These are phyloP conservation scores for Eira barbara DNA, from an alignment of 2,113 vertebrate genomes.

Conservation along the genomic window DNA sequence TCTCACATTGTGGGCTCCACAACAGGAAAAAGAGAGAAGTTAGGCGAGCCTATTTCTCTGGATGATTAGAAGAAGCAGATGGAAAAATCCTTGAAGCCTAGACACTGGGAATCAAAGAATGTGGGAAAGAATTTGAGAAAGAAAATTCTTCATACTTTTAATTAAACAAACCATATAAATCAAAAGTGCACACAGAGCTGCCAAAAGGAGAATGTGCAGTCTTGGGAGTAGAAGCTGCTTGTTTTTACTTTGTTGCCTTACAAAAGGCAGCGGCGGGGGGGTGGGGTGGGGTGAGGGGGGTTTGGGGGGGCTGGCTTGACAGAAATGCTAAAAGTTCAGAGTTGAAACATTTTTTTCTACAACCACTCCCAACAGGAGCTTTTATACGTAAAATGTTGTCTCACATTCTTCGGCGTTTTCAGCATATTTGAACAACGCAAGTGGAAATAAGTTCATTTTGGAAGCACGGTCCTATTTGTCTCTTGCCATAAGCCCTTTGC, in stretches of 20 bases:
- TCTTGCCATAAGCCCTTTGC: background rate
- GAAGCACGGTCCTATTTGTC: background rate
- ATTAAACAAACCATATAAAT: conserved; percentile 50
- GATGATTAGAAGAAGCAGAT: background rate
- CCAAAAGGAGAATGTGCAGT: background rate
- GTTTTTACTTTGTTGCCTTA: conserved; percentile 20
- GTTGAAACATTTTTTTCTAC: background rate
- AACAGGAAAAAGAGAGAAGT: background rate
- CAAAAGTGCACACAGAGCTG: conserved; percentile 28
- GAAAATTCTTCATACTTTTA: conserved; percentile 28
- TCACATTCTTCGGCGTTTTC: background rate
- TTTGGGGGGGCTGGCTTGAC: background rate
- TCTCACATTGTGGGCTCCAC: background rate
- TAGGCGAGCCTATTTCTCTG: background rate
- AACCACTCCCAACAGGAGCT: background rate
- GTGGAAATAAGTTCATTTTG: background rate
- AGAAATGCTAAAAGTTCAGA: conserved; percentile 20
- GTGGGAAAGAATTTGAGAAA: conserved; percentile 22
- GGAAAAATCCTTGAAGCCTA: background rate
- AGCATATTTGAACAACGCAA: background rate
- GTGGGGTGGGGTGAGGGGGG: no score
- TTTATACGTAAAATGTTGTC: conserved; percentile 12
- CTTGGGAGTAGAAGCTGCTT: background rate
- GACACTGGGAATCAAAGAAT: background rate
- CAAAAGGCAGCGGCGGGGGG: background rate